A percentile compares a stretch with the other conserved stretches of the same genome.
These are phyloP conservation scores for Orestias chungarensis DNA, from an alignment of 2,797 vertebrate genomes.

Conservation along the genomic window DNA sequence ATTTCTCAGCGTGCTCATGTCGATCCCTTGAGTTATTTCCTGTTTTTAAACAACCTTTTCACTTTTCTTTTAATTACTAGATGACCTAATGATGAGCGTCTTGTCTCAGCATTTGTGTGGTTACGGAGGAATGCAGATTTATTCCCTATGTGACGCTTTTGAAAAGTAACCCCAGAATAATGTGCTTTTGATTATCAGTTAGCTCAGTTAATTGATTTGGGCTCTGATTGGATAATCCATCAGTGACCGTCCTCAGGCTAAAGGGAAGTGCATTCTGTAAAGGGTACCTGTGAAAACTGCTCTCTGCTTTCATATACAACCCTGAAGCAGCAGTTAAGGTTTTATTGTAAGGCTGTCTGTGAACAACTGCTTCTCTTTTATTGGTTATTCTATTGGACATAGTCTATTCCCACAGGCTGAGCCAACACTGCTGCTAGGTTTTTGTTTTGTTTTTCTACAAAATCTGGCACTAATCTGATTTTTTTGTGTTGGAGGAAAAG, in stretches of 20 bases:
- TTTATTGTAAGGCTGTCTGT: slow-evolving; percentile 59
- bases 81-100: slow-evolving; percentile 3
- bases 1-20: neutral
- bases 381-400: slow-evolving; percentile 60
- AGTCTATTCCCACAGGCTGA: slow-evolving; percentile 36
- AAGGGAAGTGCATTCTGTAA: slow-evolving; percentile 43
- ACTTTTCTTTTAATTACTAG: neutral
- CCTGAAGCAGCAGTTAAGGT: slow-evolving; percentile 60
- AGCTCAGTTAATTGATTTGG: slow-evolving; percentile 31
- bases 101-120: slow-evolving; percentile 3
- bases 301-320: slow-evolving; percentile 42
- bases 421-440: slow-evolving; percentile 29
- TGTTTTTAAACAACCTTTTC: neutral
- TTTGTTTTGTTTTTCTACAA: slow-evolving; percentile 20
- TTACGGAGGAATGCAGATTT: slow-evolving; percentile 19
- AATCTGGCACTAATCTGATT: slow-evolving; percentile 41
- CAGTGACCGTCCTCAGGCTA: slow-evolving; percentile 35
- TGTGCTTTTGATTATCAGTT: slow-evolving; percentile 37
- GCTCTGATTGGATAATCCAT: slow-evolving; percentile 35
- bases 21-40: neutral
- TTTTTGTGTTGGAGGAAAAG: slow-evolving; percentile 5
- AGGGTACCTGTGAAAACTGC: slow-evolving; percentile 47
- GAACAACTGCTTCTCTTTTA: slow-evolving; percentile 54
- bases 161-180: slow-evolving; percentile 30
- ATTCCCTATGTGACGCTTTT: slow-evolving; percentile 26